Percentiles rank a stretch among this genome's conserved stretches.
Conservation (phyloP, 2,113 vertebrate species). For the Helogale parvula region DNA sequence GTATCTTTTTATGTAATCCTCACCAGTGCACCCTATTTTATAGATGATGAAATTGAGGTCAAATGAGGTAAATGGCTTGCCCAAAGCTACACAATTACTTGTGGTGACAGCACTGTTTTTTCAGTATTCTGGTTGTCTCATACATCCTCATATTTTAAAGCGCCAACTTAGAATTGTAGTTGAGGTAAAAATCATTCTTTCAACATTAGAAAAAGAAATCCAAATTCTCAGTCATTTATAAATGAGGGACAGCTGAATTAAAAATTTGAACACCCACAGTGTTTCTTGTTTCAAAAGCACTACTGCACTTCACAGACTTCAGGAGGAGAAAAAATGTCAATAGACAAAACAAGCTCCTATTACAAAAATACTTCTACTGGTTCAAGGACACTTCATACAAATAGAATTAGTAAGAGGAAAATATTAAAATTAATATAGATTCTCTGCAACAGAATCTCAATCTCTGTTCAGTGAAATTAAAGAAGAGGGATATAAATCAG, state of each 20-base stretch:
- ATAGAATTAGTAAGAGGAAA: neutral
- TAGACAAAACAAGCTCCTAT: neutral
- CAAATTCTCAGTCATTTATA: neutral
- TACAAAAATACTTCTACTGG: neutral
- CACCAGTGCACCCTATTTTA: neutral
- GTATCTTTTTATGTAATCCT: neutral
- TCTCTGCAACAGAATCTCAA: neutral
- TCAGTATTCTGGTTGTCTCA: neutral
- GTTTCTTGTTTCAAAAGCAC: constrained; percentile 9
- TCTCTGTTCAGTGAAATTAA: neutral
- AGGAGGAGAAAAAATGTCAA: neutral
- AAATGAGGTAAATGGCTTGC: neutral
- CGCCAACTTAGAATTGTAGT: neutral
- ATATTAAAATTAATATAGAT: neutral
- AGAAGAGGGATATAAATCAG: neutral
- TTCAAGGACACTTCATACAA: neutral
- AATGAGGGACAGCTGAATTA: neutral
- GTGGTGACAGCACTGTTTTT: neutral
- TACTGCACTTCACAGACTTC: neutral
- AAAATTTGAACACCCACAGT: neutral
- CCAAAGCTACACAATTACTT: neutral
- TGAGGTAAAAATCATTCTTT: neutral
- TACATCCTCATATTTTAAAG: neutral
- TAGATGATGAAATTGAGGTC: neutral
- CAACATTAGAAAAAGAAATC: neutral